Conservation (phyloP, 2,113 vertebrate genomes). For the Stercorarius parasiticus region DNA sequence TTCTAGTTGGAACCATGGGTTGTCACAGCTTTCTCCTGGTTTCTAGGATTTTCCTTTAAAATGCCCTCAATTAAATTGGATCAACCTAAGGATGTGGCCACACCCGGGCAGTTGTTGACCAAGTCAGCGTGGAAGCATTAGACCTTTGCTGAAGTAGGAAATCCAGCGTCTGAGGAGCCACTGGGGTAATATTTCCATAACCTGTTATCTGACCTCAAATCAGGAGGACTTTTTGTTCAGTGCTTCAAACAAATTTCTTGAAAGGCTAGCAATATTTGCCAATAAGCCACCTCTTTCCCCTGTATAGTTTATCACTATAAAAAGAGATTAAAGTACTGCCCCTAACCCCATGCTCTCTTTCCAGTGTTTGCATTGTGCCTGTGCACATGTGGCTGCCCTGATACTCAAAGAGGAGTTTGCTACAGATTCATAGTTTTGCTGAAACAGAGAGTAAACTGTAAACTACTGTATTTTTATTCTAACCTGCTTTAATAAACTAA, state of each 20-base stretch:
- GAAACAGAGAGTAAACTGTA: not conserved
- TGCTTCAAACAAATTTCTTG: not conserved
- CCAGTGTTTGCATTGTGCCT: not conserved
- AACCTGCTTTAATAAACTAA: constrained; percentile 43
- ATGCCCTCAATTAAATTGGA: not conserved
- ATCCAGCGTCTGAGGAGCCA: not conserved
- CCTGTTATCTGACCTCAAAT: not conserved
- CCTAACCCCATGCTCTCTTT: not conserved
- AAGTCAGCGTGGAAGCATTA: not conserved
- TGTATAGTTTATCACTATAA: not conserved
- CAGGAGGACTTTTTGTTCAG: not conserved
- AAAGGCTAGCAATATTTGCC: not conserved
- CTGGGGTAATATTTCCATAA: not conserved
- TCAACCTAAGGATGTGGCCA: not conserved
- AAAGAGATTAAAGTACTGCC: not conserved
- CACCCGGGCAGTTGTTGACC: not conserved
- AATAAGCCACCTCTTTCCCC: not conserved
- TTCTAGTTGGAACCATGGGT: not conserved
- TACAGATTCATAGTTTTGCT: not conserved
- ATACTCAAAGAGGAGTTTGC: not conserved
- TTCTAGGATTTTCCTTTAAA: not conserved
- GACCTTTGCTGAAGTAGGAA: not conserved
- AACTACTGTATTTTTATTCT: constrained; percentile 44
- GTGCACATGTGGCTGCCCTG: not conserved
- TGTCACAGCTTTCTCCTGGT: not conserved